phyloP scores from a whole-genome alignment of 2,888 invertebrate genomes.

The Xestia ashworthii region DNA sequence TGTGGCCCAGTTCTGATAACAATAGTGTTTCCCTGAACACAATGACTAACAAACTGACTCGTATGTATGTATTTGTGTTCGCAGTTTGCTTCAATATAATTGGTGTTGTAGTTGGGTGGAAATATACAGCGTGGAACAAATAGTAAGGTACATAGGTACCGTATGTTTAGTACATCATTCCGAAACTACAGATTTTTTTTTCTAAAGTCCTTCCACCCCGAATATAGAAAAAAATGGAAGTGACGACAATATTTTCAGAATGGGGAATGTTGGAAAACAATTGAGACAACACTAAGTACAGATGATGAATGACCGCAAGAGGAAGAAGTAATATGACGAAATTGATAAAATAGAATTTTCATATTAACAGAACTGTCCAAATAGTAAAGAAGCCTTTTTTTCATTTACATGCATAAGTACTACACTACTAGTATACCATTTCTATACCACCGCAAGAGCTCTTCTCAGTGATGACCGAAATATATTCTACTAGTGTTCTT shows the following conservation, averaged over 20 bases:
- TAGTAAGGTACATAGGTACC: too few relatives aligned
- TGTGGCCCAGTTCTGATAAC: constrained; percentile 7
- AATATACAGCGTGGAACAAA: not conserved
- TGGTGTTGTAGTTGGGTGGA: not conserved
- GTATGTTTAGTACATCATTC: too few relatives aligned
- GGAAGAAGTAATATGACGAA: not conserved
- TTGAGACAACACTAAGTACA: not conserved
- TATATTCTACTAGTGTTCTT: not conserved
- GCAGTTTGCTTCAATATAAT: constrained; percentile 2
- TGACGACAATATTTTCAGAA: not conserved
- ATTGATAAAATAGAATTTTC: not conserved
- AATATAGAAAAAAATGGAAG: not conserved
- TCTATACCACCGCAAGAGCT: not conserved
- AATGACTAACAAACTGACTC: not conserved
- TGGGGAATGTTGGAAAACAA: not conserved
- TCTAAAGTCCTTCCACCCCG: not conserved
- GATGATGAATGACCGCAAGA: not conserved
- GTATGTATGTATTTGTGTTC: not conserved
- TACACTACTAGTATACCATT: not conserved
- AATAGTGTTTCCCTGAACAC: constrained; percentile 15
- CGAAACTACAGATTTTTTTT: too few relatives aligned
- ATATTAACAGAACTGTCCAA: not conserved
- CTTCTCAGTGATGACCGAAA: not conserved
- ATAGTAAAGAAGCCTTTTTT: not conserved
- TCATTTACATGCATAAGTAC: not conserved